Percentiles rank a stretch among this genome's conserved stretches.
Evolutionary conservation across 2,888 invertebrate genomes (phyloP).

Genomic region (Apamea crenata): DNA sequence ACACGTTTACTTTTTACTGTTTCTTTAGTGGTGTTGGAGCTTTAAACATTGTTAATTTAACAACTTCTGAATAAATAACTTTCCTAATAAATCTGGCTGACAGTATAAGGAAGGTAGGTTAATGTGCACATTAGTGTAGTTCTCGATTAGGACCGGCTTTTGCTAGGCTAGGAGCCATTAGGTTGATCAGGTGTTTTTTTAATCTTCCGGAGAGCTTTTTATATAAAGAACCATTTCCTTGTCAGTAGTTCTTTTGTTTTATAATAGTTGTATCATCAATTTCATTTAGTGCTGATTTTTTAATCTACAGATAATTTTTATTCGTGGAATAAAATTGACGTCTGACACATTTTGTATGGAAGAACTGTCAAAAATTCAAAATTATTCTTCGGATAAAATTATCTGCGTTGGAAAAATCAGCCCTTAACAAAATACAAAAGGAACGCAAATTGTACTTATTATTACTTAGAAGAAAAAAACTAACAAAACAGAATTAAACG

Average conservation of each 20-base stretch:
- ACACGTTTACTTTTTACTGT: slow-evolving; percentile 48
- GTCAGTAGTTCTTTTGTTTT: neutral
- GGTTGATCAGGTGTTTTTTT: slow-evolving; percentile 1
- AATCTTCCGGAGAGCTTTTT: neutral
- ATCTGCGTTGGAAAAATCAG: no score
- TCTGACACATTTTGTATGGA: no score
- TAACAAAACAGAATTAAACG: no score
- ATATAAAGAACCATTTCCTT: neutral
- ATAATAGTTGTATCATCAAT: no score
- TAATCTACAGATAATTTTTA: no score
- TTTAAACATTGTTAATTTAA: slow-evolving; percentile 24
- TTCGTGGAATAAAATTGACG: no score
- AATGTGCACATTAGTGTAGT: slow-evolving; percentile 21
- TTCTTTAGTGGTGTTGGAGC: slow-evolving; percentile 3
- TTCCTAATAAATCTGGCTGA: neutral
- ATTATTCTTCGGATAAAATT: no score
- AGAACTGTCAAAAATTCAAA: no score
- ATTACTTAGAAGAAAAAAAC: no score
- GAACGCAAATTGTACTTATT: neutral
- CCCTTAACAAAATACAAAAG: no score
- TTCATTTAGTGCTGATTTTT: no score
- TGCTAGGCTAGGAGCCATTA: neutral
- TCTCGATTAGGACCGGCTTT: slow-evolving; percentile 5
- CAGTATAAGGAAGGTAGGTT: neutral
- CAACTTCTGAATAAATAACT: slow-evolving; percentile 1